phyloP scores from a whole-genome alignment of 2,113 vertebrate genomes.

The Triplophysa rosa region DNA sequence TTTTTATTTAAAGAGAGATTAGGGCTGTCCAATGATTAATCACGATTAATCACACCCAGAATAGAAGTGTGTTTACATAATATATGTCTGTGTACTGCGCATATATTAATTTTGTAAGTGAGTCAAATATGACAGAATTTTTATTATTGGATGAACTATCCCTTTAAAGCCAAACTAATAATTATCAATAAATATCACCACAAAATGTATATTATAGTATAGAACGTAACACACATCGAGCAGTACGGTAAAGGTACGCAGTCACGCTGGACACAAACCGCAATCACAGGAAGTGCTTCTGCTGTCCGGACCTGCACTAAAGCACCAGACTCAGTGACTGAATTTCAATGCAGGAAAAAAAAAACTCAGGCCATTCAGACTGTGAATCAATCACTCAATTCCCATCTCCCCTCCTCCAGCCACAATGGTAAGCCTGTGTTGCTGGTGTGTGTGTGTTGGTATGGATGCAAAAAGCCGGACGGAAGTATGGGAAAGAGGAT shows the following conservation, averaged over 20 bases:
- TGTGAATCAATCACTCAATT: slow-evolving; percentile 62
- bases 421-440: slow-evolving; percentile 61
- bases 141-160: too few relatives aligned
- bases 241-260: slow-evolving; percentile 50
- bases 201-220: neutral
- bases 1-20: too few relatives aligned
- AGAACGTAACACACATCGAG: neutral
- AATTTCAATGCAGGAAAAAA: slow-evolving; percentile 58
- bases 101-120: too few relatives aligned
- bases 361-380: slow-evolving; percentile 60
- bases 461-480: slow-evolving; percentile 46
- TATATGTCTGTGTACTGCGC: too few relatives aligned
- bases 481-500: slow-evolving; percentile 40
- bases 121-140: too few relatives aligned
- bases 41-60: too few relatives aligned
- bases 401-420: slow-evolving; percentile 50
- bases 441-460: slow-evolving; percentile 19
- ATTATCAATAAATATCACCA: neutral
- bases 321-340: slow-evolving; percentile 60
- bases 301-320: slow-evolving; percentile 54
- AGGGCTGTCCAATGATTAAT: too few relatives aligned
- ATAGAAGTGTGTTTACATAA: too few relatives aligned
- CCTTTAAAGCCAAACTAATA: too few relatives aligned
- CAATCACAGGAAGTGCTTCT: slow-evolving; percentile 56
- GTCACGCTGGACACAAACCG: slow-evolving; percentile 54